A percentile compares a stretch with the other conserved stretches of the same genome.
Conservation (phyloP, 2,888 invertebrate genomes). For the Acronicta leporina region DNA sequence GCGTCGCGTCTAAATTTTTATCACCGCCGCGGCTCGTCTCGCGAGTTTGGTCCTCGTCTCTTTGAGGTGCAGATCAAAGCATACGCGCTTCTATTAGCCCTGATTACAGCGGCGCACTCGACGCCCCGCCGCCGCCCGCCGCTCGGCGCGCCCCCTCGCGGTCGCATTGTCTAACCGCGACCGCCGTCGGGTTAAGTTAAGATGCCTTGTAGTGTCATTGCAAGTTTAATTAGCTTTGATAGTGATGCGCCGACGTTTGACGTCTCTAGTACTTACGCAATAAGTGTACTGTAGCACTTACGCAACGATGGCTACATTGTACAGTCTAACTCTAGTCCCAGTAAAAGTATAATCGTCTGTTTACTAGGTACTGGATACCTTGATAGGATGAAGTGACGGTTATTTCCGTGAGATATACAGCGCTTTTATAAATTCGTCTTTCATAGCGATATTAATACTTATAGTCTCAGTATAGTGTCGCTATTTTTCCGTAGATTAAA, state of each 20-base stretch:
- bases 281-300: constrained; percentile 44
- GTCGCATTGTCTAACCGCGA: constrained; percentile 71
- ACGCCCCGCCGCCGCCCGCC: constrained; percentile 55
- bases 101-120: constrained; percentile 83
- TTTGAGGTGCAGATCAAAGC: constrained; percentile 88
- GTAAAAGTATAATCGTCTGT: constrained; percentile 17
- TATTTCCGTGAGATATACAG: too few species aligned
- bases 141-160: constrained; percentile 56
- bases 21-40: constrained; percentile 55
- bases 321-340: constrained; percentile 12
- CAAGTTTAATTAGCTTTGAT: constrained; percentile 85
- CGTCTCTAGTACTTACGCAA: constrained; percentile 37
- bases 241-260: constrained; percentile 59
- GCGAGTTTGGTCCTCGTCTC: constrained; percentile 79
- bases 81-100: constrained; percentile 88
- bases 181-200: constrained; percentile 73
- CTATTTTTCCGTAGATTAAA: not conserved
- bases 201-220: constrained; percentile 80
- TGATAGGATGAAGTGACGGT: constrained; percentile 20
- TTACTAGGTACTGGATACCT: constrained; percentile 22
- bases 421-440: too few species aligned
- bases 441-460: too few species aligned
- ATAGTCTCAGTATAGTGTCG: not conserved
- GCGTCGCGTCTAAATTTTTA: constrained; percentile 63
- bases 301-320: constrained; percentile 41